Conservation (phyloP, 2,113 vertebrate species). For the Erinaceus europaeus region DNA sequence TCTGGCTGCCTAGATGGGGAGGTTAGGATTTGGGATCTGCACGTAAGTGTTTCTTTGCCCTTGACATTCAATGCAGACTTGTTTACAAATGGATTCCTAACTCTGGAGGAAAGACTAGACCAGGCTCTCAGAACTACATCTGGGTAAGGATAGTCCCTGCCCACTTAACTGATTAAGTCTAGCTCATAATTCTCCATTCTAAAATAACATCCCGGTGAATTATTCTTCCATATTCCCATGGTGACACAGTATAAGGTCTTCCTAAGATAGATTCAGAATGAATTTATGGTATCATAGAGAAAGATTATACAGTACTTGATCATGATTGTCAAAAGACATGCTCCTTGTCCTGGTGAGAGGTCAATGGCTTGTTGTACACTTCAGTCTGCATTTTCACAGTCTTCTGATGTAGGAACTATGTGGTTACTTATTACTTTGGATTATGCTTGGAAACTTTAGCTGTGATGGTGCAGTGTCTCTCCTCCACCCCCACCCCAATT, state of each 20-base stretch:
- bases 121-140: neutral
- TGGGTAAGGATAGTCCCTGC: neutral
- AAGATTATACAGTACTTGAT: neutral
- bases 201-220: neutral
- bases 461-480: too few species aligned
- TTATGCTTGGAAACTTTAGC: constrained; percentile 10
- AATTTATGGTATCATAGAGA: neutral
- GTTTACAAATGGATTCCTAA: constrained; percentile 25
- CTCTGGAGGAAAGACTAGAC: neutral
- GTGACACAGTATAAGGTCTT: neutral
- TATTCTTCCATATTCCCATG: neutral
- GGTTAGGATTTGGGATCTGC: constrained; percentile 99
- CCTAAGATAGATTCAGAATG: neutral
- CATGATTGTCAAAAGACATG: neutral
- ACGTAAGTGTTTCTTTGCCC: constrained; percentile 87
- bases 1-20: constrained; percentile 99
- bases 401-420: neutral
- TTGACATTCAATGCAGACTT: constrained; percentile 2
- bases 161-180: neutral
- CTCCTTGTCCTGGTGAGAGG: neutral
- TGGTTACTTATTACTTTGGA: neutral
- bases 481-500: too few species aligned
- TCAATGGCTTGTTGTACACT: neutral
- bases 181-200: neutral
- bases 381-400: neutral